Conservation (phyloP, 2,888 invertebrate genomes). For the Chymomyza fuscimana region DNA sequence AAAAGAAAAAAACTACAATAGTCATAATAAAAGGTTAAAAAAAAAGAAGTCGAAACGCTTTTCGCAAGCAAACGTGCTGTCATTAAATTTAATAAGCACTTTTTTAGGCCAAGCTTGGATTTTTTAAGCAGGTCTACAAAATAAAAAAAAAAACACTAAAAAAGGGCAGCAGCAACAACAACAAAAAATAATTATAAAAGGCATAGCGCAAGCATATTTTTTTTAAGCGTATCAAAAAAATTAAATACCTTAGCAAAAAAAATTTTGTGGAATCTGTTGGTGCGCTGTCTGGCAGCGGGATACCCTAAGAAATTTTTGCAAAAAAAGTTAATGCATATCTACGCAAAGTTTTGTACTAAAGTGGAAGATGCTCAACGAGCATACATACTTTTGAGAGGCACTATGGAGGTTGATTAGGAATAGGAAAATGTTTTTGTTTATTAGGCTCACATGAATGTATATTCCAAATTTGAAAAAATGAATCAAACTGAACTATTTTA, state of each 20-base stretch:
- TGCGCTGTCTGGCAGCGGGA: too few species aligned
- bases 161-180: slow-evolving; percentile 14
- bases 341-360: too few species aligned
- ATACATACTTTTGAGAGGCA: too few species aligned
- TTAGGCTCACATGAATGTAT: too few species aligned
- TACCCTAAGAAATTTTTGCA: neutral
- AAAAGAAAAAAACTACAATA: slow-evolving; percentile 34
- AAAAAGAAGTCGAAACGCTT: slow-evolving; percentile 52
- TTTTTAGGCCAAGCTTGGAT: slow-evolving; percentile 72
- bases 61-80: slow-evolving; percentile 73
- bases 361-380: too few species aligned
- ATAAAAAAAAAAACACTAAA: slow-evolving; percentile 38
- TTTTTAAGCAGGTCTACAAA: slow-evolving; percentile 46
- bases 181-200: neutral
- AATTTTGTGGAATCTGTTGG: too few species aligned
- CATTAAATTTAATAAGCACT: slow-evolving; percentile 76
- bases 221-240: slow-evolving; percentile 45
- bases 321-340: slow-evolving; percentile 1
- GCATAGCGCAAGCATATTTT: slow-evolving; percentile 9
- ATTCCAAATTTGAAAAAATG: too few species aligned
- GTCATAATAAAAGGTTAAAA: slow-evolving; percentile 26
- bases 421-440: too few species aligned
- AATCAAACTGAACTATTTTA: too few species aligned
- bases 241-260: slow-evolving; percentile 60
- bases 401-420: too few species aligned